These are phyloP conservation scores for Sinocyclocheilus anshuiensis DNA, from an alignment of 2,113 vertebrate genomes.

Conservation along the genomic window DNA sequence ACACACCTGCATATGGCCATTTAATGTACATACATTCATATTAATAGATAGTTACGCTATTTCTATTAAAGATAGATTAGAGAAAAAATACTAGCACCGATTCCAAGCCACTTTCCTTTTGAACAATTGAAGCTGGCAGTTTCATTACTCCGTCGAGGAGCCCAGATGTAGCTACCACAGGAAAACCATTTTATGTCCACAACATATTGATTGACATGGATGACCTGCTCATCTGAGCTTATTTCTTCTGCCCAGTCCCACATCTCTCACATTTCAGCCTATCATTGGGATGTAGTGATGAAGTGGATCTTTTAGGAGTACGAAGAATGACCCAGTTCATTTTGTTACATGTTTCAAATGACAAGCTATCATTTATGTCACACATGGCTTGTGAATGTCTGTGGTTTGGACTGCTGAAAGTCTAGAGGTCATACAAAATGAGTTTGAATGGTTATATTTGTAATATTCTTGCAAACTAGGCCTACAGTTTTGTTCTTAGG, in stretches of 20 bases:
- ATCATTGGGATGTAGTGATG: conserved; percentile 11
- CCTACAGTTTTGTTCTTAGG: neutral
- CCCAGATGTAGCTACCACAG: conserved; percentile 15
- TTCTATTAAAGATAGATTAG: no score
- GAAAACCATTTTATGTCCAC: conserved; percentile 31
- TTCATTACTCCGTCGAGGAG: neutral
- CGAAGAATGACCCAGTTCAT: neutral
- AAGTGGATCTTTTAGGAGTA: conserved; percentile 2
- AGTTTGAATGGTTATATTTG: neutral
- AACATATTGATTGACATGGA: conserved; percentile 36
- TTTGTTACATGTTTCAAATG: neutral
- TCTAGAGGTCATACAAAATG: neutral
- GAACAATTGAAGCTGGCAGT: conserved; percentile 10
- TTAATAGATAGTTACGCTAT: no score
- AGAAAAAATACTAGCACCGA: neutral
- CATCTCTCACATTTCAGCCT: neutral
- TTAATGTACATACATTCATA: neutral
- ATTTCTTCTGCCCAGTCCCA: neutral
- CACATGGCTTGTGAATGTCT: neutral
- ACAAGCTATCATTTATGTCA: conserved; percentile 16
- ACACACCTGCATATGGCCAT: neutral
- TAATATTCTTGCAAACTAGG: neutral
- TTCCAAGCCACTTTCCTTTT: neutral
- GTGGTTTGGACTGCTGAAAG: neutral
- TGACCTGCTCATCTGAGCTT: neutral